phyloP scores from a whole-genome alignment of 2,888 invertebrate species.

The Volucella inflata region DNA sequence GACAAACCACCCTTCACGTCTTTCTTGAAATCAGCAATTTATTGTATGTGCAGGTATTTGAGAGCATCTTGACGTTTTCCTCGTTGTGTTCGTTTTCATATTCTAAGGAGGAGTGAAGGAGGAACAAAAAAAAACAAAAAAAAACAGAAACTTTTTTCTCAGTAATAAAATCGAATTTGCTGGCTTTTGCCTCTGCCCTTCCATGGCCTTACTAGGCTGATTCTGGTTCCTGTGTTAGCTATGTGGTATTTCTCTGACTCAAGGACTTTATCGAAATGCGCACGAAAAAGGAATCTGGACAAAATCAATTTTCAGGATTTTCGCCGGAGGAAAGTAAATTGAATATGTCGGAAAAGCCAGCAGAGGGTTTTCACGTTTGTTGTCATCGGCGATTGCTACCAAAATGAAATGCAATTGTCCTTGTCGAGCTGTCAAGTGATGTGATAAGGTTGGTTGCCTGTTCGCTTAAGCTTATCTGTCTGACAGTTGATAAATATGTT shows the following conservation, averaged over 20 bases:
- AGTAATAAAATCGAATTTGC: slow-evolving; percentile 61
- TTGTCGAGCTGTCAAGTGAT: slow-evolving; percentile 42
- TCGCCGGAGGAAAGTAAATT: slow-evolving; percentile 52
- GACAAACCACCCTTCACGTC: slow-evolving; percentile 35
- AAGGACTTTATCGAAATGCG: slow-evolving; percentile 42
- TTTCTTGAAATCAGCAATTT: slow-evolving; percentile 70
- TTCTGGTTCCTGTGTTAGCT: neutral
- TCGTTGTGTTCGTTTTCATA: neutral
- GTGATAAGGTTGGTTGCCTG: neutral
- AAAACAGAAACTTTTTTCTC: slow-evolving; percentile 46
- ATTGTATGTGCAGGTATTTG: slow-evolving; percentile 56
- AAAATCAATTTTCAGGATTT: slow-evolving; percentile 63
- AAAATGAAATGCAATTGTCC: slow-evolving; percentile 45
- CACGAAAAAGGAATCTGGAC: slow-evolving; percentile 55
- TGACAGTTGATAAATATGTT: too few relatives aligned
- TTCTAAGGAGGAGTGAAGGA: neutral
- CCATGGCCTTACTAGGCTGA: too few relatives aligned
- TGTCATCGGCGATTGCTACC: slow-evolving; percentile 32
- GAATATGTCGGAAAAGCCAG: slow-evolving; percentile 55
- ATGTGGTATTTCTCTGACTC: slow-evolving; percentile 8
- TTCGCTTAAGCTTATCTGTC: neutral
- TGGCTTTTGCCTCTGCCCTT: slow-evolving; percentile 3
- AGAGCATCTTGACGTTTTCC: slow-evolving; percentile 9
- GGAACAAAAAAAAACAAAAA: slow-evolving; percentile 16
- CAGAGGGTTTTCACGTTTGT: slow-evolving; percentile 22